Evolutionary conservation across 2,797 vertebrate species (phyloP), one percentile per base, ranked within the genome.

Genomic region (Australoheros facetus): DNA sequence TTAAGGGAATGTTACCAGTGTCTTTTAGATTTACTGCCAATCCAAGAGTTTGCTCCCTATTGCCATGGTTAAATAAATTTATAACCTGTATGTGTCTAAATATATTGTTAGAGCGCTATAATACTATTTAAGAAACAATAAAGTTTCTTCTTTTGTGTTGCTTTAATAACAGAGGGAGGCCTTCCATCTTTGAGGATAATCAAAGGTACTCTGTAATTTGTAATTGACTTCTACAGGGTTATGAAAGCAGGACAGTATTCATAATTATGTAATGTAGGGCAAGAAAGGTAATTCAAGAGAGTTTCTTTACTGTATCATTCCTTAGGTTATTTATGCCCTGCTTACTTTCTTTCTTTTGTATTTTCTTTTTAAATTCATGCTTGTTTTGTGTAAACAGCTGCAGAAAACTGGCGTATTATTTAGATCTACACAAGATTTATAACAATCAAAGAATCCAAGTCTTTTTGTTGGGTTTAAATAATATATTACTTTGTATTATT

Each of bases 211-310:
- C 84, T 77, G 7, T 8, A 2, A 59, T 71, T 42, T 69, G 7
- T 55, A 79, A 82, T 85, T 85, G 80, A 88, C 82, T 79, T 91
- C 86, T 83, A 89, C 79, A 69, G 58, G 73, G 54, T 84, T 59
- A 75, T 82, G 70, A 86, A 90, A 87, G 71, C 72, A 37, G 62
- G 73, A n/a, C 53, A 26, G 62, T 81, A 71, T 88, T 82, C 58
- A 84, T 55, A 83, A 80, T 77, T 75, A 73, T 71, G 57, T 32
- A 74, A 84, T 60, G 17, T 77, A 23, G 79, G 71, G 56, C 64
- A 59, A 70, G 59, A 70, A 58, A 57, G 77, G 71, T 75, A 45
- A 75, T 57, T 48, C 23, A 73, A 56, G 73, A 77, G 19, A 30
- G 48, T 34, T 11, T 21, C 17, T 55, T 11, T 13, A 34, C 17